Evolutionary conservation across 2,888 invertebrate genomes (phyloP), one percentile per base, ranked within the genome.

Genomic region (Drepanosiphum platanoidis): DNA sequence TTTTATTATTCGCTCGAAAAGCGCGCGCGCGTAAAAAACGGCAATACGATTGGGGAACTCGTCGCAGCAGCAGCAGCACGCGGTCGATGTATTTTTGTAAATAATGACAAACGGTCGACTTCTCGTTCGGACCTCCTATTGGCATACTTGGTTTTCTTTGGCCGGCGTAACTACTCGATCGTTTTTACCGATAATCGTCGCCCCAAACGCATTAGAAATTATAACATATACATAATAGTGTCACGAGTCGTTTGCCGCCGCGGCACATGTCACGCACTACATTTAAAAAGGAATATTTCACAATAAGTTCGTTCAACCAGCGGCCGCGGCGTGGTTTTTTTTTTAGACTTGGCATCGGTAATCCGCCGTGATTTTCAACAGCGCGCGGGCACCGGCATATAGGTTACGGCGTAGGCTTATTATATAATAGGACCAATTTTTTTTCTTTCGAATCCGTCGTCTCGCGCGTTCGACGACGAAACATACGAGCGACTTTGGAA

Each of bases 311-410:
- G 46, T 64, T 66, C 78, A 42, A 66, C 78, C 78, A 32, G 61
- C 36, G 46, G 68, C 18, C 13, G 27, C 13, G 27, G 22, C 15
- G 30, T 15, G 22, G 52, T 52, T 74, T 83, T 84, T 84, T 81
- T 84, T 84, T 68, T 75, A 84, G 83, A 84, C 83, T 84, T 84
- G 83, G 83, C 83, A 84, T 84, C 83, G 83, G 75, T 84, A 83
- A 74, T 83, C 74, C 64, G 3, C 74, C 11, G 82, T 42, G 15
- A 15, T 81, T 81, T 71, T 58, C 39, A 75, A 39, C 70, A 70
- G 22, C 36, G 22, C 70, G 39, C 58, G 58, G n/a, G 15, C 34
- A 75, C 27, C 34, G 22, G 42, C 42, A 66, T 66, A 36, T 32
- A 78, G 78, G 42, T 78, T 66, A 32, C 15, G n/a, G 27, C 22